Base-by-base conservation (phyloP, 2,888 invertebrate species). In the Ernsta delagoae region DNA sequence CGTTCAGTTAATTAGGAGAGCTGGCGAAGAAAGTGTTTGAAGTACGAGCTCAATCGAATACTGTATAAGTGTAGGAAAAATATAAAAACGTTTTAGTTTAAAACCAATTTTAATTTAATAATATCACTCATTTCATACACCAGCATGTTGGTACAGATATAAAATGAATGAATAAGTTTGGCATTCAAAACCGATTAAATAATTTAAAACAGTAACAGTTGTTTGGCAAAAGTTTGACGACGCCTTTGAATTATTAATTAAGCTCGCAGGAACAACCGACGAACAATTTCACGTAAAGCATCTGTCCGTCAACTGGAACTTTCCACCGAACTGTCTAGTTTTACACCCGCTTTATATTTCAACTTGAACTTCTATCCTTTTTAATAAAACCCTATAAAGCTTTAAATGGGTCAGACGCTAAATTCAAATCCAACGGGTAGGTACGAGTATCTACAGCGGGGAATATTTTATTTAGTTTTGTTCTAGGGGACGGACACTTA, bases 1-100 rank as follows among this genome's bases (percentile, higher is more conserved):
- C n/a, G n/a, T n/a, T n/a, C 83, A 85, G 83, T 84, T 87, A 89
- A 90, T 90, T 89, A 87, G 81, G 76, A 78, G 77, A 73, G 79
- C 53, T 53, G 78, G 80, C 72, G 79, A 76, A 84, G 84, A 88
- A 88, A 87, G 83, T 86, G 84, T 87, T 86, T 79, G 80, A 82
- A 83, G 84, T 86, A 83, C 80, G 79, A 78, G 79, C 78, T 86
- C 81, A 87, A 87, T 88, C 77, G 75, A 77, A 80, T 79, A 45
- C 81, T 41, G 39, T 8, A 41, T 41, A 41, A 41, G 31, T 31
- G 31, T 31, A 31, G 31, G 31, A 31, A 31, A 31, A 2, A 1
- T 31, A 31, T 31, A 4, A 31, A 31, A 31, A 31, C 31, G 31
- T 31, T 31, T 31, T 31, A 31, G 0, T 31, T 31, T 31, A 31